A percentile compares a stretch with the other conserved stretches of the same genome.
Conservation (phyloP, 2,797 vertebrate species). For the Coregonus sp. region DNA sequence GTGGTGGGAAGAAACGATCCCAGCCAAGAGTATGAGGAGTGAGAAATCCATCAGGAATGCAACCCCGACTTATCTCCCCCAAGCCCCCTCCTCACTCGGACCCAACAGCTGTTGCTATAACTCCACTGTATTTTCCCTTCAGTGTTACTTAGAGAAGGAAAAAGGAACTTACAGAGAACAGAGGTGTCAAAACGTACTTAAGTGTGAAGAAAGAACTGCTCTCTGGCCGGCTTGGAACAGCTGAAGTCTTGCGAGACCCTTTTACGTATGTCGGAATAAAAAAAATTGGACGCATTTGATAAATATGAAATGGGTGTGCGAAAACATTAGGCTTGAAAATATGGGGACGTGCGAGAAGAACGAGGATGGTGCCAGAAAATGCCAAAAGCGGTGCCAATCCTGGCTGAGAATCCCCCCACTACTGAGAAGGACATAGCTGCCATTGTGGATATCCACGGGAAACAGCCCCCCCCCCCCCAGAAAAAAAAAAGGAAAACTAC, state of each 20-base stretch:
- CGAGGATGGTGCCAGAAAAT: neutral
- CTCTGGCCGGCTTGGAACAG: slow-evolving; percentile 43
- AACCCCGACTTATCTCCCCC: slow-evolving; percentile 51
- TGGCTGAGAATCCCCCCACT: neutral
- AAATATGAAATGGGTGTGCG: slow-evolving; percentile 18
- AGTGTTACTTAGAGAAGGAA: slow-evolving; percentile 30
- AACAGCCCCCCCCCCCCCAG: neutral
- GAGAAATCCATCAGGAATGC: slow-evolving; percentile 89
- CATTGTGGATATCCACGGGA: neutral
- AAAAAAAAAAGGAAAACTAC: neutral
- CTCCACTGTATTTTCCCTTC: slow-evolving; percentile 63
- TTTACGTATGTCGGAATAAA: slow-evolving; percentile 23
- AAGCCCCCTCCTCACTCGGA: slow-evolving; percentile 15
- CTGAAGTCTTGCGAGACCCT: slow-evolving; percentile 31
- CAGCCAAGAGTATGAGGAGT: slow-evolving; percentile 80
- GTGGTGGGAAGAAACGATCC: slow-evolving; percentile 84
- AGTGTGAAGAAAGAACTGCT: slow-evolving; percentile 36
- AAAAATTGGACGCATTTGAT: slow-evolving; percentile 16
- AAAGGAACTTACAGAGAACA: slow-evolving; percentile 34
- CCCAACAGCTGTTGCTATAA: slow-evolving; percentile 84
- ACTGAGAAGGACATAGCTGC: neutral
- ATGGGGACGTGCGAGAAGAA: neutral
- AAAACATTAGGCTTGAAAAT: slow-evolving; percentile 10
- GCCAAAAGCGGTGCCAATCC: neutral
- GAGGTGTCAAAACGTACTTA: slow-evolving; percentile 52